Evolutionary conservation across 64 coral and sea anemone genomes (phyloP).

Genomic region (Hydrozoanthus tunicans): DNA sequence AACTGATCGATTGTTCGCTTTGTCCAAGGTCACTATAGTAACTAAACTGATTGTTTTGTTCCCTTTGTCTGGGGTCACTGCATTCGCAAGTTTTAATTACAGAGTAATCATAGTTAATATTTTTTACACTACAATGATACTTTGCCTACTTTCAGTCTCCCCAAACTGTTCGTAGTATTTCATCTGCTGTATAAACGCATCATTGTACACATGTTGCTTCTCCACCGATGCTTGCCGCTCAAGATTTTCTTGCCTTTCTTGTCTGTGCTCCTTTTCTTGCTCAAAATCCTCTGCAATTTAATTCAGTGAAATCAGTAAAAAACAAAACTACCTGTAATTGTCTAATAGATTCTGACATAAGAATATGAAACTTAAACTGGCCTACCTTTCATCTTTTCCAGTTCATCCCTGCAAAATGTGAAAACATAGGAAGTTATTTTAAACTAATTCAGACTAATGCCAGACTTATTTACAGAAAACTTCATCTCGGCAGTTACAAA

Average conservation of each 20-base stretch:
- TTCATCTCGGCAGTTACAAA: neutral
- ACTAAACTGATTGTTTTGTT: no score
- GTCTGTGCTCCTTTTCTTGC: constrained; percentile 63
- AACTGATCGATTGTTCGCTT: no score
- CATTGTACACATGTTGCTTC: constrained; percentile 90
- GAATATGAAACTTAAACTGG: neutral
- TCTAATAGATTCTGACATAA: neutral
- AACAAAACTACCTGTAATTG: neutral
- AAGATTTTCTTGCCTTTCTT: constrained; percentile 69
- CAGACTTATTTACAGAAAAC: no score
- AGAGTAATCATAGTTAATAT: no score
- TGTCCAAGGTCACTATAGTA: no score
- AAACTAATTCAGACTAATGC: neutral
- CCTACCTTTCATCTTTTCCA: constrained; percentile 77
- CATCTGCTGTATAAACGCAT: constrained; percentile 94
- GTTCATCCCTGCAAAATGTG: constrained; percentile 77
- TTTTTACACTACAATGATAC: no score
- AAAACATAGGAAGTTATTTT: neutral
- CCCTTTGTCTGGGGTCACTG: no score
- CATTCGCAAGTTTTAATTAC: no score
- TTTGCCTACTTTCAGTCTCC: constrained; percentile 73
- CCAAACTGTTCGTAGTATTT: constrained; percentile 93
- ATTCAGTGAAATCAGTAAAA: no score
- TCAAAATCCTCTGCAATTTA: constrained; percentile 86
- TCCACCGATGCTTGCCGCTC: constrained; percentile 85